phyloP scores from a whole-genome alignment of 2,797 vertebrate genomes.

The Miichthys miiuy region DNA sequence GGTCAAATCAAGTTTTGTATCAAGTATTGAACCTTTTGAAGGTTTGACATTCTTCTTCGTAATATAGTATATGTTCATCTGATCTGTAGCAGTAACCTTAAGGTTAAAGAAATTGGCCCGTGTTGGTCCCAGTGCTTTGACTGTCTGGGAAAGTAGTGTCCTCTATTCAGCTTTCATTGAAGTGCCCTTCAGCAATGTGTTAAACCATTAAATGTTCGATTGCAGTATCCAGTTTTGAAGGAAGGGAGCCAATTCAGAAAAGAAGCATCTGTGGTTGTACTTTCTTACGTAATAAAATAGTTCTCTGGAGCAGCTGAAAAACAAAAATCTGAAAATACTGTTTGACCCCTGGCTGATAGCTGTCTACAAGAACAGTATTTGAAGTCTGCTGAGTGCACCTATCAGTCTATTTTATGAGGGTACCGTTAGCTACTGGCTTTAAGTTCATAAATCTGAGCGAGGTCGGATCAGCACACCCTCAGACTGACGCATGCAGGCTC shows the following conservation, averaged over 20 bases:
- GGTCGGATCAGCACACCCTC: background rate
- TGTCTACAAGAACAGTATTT: background rate
- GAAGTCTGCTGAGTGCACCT: background rate
- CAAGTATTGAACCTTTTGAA: background rate
- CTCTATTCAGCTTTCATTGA: background rate
- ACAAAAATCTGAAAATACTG: background rate
- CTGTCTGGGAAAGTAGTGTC: background rate
- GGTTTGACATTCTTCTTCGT: background rate
- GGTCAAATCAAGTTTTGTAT: background rate
- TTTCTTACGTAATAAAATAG: background rate
- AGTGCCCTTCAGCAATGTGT: background rate
- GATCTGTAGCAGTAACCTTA: background rate
- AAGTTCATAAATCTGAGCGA: constrained; percentile 43
- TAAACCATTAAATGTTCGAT: background rate
- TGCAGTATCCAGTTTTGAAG: background rate
- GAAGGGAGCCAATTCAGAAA: background rate
- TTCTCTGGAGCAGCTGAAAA: background rate
- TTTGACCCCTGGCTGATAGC: background rate
- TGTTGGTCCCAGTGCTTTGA: background rate
- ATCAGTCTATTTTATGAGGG: constrained; percentile 19
- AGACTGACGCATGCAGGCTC: background rate
- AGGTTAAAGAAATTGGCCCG: background rate
- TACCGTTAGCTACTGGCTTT: constrained; percentile 10
- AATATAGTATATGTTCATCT: background rate
- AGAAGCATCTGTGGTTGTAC: background rate